phyloP scores from a whole-genome alignment of 37 sponge, comb jelly and placozoan genomes.

The Agelas oroides region DNA sequence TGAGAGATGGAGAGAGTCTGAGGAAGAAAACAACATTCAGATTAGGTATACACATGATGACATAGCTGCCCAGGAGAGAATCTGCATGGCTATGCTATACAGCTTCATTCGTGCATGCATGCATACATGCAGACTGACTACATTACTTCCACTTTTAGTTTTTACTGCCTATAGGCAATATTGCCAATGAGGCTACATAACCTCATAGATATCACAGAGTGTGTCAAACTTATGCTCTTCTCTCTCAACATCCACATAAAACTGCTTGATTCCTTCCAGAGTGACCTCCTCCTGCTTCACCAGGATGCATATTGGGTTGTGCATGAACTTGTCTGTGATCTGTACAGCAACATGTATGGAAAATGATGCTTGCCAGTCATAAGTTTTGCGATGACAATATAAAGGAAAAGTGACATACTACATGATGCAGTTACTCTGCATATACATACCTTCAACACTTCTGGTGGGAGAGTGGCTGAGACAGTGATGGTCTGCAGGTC shows the following conservation, averaged over 20 bases:
- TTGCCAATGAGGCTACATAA: no score
- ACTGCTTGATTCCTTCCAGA: slow-evolving; percentile 32
- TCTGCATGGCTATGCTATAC: no score
- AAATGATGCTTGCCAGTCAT: not conserved
- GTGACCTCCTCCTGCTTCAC: slow-evolving; percentile 24
- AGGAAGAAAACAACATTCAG: no score
- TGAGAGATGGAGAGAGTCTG: slow-evolving; percentile 18
- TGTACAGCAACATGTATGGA: slow-evolving; percentile 1
- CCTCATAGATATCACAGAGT: slow-evolving; percentile 43
- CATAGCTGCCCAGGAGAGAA: no score
- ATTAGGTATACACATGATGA: no score
- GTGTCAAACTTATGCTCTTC: slow-evolving; percentile 27
- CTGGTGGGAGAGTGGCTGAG: slow-evolving; percentile 32
- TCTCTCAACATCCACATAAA: slow-evolving; percentile 34
- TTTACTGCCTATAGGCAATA: no score
- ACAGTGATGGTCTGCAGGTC: slow-evolving; percentile 22
- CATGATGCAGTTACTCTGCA: no score
- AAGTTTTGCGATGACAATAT: not conserved
- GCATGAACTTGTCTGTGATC: slow-evolving; percentile 36
- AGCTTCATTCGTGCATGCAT: no score
- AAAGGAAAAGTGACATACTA: no score
- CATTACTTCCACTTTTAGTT: no score
- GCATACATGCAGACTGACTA: no score
- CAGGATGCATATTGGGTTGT: slow-evolving; percentile 11
- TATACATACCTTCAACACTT: slow-evolving; percentile 32